Percentiles rank a stretch among this genome's conserved stretches.
Evolutionary conservation across 2,797 vertebrate species (phyloP).

Genomic region (Neomorphus geoffroyi): DNA sequence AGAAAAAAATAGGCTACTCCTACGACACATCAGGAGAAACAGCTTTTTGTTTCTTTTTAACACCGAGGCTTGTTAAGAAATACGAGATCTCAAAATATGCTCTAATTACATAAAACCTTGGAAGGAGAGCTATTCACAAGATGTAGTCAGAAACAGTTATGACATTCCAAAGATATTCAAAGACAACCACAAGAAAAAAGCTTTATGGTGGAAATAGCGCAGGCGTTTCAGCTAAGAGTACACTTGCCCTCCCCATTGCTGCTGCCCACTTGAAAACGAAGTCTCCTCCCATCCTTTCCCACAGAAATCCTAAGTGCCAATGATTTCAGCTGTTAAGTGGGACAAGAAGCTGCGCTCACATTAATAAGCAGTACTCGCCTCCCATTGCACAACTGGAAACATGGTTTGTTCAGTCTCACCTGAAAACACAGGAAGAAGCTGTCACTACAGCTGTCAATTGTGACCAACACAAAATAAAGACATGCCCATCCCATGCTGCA

Average conservation of each 20-base stretch:
- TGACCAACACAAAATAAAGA: not conserved
- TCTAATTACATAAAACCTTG: not conserved
- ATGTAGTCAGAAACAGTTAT: not conserved
- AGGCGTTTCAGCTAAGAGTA: not conserved
- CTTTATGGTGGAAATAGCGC: not conserved
- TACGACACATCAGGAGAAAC: fast-evolving
- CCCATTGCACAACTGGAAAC: not conserved
- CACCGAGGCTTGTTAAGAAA: not conserved
- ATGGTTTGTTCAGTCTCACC: not conserved
- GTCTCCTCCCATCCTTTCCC: not conserved
- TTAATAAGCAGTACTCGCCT: not conserved
- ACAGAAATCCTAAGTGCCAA: not conserved
- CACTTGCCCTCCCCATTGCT: not conserved
- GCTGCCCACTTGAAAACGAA: not conserved
- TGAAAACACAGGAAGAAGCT: not conserved
- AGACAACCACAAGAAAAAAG: not conserved
- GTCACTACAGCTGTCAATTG: not conserved
- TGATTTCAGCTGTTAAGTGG: not conserved
- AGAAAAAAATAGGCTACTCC: not conserved
- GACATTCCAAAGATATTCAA: not conserved
- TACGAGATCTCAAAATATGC: not conserved
- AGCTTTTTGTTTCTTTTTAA: not conserved
- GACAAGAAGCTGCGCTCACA: not conserved
- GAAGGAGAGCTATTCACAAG: not conserved
- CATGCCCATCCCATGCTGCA: not conserved